phyloP scores from a whole-genome alignment of 2,113 vertebrate genomes.

The Eretmochelys imbricata region DNA sequence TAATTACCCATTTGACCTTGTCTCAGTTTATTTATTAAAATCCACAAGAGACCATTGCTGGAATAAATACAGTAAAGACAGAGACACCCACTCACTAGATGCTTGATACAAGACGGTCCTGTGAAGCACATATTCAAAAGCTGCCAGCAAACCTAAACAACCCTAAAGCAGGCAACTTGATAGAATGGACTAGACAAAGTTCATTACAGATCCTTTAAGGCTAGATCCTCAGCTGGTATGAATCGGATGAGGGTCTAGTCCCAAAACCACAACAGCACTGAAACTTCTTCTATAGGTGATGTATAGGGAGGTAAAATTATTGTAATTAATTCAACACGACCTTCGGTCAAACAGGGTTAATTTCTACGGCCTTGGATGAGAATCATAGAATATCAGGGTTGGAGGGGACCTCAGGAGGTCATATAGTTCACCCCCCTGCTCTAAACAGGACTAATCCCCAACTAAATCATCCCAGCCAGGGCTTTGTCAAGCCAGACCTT shows the following conservation, averaged over 20 bases:
- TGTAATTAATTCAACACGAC: accelerated
- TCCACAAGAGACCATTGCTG: accelerated
- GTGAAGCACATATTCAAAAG: background rate
- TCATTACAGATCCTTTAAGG: background rate
- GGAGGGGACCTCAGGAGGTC: too few species aligned
- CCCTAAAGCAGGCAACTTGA: background rate
- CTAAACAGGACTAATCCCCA: too few species aligned
- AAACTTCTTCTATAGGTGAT: background rate
- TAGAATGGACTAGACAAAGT: accelerated
- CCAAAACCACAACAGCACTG: background rate
- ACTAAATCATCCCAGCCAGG: too few species aligned
- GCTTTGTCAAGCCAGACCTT: too few species aligned
- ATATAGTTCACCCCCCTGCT: too few species aligned
- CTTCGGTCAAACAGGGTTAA: background rate
- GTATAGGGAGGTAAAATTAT: background rate
- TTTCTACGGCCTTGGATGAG: accelerated
- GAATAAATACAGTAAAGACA: background rate
- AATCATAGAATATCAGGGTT: too few species aligned
- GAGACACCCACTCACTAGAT: background rate
- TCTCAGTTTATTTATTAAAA: background rate
- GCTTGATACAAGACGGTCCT: background rate
- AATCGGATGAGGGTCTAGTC: background rate
- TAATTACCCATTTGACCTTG: background rate
- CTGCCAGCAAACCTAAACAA: background rate
- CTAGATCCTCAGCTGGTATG: background rate